Base-by-base conservation (phyloP, 2,797 vertebrate species). In the Cottoperca gobio region DNA sequence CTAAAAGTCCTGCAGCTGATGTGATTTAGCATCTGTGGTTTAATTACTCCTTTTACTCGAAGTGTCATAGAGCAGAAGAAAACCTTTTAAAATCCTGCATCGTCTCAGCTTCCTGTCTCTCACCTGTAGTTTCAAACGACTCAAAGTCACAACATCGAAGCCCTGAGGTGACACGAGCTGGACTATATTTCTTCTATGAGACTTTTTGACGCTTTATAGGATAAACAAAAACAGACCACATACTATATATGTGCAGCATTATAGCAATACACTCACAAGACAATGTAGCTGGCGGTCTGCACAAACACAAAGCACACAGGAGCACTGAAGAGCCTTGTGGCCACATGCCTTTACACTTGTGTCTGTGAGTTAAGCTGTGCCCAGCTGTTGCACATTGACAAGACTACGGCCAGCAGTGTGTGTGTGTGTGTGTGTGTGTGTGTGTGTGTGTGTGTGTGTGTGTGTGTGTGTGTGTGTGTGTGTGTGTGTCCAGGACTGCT, bases 311-410 rank as follows among this genome's bases (percentile, higher is more conserved):
- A 5, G 42, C 68, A 64, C 54, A 79, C 79, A 72, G 63, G 53
- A 57, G 71, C 71, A 31, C 59, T 42, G 66, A 64, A 21, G 54
- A 65, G 55, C 26, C 21, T 53, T 69, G 82, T 54, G 72, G 76
- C 6, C 82, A 57, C 76, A 87, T 85, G 89, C 86, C 81, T 91
- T 83, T 43, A 84, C 73, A 76, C 84, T 86, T 66, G 68, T 63
- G 70, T 85, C 78, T 79, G 48, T 77, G 67, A 85, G 79, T 84
- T 65, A 70, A 84, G 71, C 77, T 70, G 71, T 73, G 73, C 68
- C 84, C 91, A 91, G 90, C 90, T 92, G 92, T 82, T 90, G 82
- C 71, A 78, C 65, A 82, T 52, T 80, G 86, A 86, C 82, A 81
- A 71, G 73, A 86, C 53, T 50, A 50, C 52, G 86, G 81, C 70